A percentile compares a stretch with the other conserved stretches of the same genome.
Conservation (phyloP, 2,113 vertebrate genomes). For the Clinocottus analis region DNA sequence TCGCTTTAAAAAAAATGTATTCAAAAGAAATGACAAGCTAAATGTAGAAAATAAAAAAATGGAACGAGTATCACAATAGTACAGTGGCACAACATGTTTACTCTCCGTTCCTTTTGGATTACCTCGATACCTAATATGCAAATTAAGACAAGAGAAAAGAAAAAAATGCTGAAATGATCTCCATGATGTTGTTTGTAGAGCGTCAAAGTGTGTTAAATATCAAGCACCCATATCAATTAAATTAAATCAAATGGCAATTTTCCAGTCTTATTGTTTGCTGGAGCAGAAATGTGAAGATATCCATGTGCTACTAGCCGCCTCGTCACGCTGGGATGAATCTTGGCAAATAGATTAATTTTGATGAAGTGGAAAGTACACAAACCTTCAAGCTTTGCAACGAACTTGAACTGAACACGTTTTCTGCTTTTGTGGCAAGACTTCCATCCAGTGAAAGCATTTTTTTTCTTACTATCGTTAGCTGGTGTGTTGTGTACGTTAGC, state of each 20-base stretch:
- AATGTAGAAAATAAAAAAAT: not conserved
- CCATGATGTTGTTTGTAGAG: not conserved
- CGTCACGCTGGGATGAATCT: not conserved
- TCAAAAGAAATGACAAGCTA: not conserved
- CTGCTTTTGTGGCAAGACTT: not conserved
- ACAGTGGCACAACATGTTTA: not conserved
- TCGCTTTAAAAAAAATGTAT: not conserved
- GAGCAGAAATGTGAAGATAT: not conserved
- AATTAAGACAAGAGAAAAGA: not conserved
- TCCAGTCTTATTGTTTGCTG: not conserved
- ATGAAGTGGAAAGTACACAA: not conserved
- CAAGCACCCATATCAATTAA: too few species aligned
- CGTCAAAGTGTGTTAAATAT: too few species aligned
- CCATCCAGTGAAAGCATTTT: not conserved
- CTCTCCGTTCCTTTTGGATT: not conserved
- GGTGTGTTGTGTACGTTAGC: not conserved
- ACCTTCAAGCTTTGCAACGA: not conserved
- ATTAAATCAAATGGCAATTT: not conserved
- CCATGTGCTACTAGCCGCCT: not conserved
- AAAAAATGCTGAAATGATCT: not conserved
- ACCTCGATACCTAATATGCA: not conserved
- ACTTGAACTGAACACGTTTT: not conserved
- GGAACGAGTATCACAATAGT: not conserved
- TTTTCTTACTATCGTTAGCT: not conserved
- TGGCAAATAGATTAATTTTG: not conserved